phyloP scores from a whole-genome alignment of 2,888 invertebrate species.

The Lacanobia wlatinum region DNA sequence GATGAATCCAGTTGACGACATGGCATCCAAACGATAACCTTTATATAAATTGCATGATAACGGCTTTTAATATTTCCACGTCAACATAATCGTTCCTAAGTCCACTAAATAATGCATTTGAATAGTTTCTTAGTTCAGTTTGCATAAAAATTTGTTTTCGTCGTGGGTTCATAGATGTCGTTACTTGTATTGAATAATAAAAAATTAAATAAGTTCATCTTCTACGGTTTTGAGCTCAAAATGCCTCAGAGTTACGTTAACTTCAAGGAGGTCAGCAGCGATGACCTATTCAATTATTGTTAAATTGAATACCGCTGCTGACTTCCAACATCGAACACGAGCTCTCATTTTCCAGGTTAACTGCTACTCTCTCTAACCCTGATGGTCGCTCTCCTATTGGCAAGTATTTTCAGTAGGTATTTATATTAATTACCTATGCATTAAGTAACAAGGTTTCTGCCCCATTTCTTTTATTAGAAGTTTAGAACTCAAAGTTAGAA shows the following conservation, averaged over 20 bases:
- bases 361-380: too few relatives aligned
- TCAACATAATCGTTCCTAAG: conserved; percentile 47
- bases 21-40: conserved; percentile 70
- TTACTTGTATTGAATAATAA: conserved; percentile 14
- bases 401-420: too few relatives aligned
- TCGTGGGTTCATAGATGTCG: conserved; percentile 39
- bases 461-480: too few relatives aligned
- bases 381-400: too few relatives aligned
- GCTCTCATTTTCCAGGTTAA: too few relatives aligned
- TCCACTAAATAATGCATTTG: conserved; percentile 26
- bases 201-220: neutral
- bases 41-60: conserved; percentile 68
- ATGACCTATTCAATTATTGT: neutral
- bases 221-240: neutral
- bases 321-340: too few relatives aligned
- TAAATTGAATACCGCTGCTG: too few relatives aligned
- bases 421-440: too few relatives aligned
- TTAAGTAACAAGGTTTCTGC: neutral
- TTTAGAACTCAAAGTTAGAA: neutral
- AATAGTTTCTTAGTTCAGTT: neutral
- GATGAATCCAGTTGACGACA: conserved; percentile 63
- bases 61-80: conserved; percentile 62
- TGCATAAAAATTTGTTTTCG: neutral
- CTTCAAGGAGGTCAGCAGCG: neutral
- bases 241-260: neutral